Evolutionary conservation across 2,113 vertebrate genomes (phyloP).

Genomic region (human (Homo sapiens)): DNA sequence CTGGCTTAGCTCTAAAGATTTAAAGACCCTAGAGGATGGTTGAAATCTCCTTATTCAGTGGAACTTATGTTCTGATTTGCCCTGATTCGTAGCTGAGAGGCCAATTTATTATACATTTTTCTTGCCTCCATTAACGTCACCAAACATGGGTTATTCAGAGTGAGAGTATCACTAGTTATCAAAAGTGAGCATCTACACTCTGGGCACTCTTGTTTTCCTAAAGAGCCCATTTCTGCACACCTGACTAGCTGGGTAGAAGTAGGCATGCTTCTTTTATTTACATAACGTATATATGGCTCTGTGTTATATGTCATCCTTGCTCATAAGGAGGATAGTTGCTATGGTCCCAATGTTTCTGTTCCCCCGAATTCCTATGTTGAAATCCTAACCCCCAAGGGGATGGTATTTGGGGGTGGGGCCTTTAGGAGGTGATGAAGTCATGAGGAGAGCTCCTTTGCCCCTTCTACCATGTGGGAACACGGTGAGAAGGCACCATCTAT

Average conservation of each 20-base stretch:
- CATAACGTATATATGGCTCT: rapidly evolving
- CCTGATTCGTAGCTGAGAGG: rapidly evolving
- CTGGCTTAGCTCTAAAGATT: background rate
- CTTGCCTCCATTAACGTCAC: rapidly evolving
- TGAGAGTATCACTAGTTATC: background rate
- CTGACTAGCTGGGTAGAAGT: rapidly evolving
- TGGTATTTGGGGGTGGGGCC: background rate
- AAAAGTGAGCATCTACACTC: rapidly evolving
- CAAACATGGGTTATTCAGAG: rapidly evolving
- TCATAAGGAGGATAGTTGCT: background rate
- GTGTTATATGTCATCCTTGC: rapidly evolving
- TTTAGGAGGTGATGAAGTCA: background rate
- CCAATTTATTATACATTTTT: rapidly evolving
- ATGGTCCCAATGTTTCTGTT: background rate
- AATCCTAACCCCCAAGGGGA: background rate
- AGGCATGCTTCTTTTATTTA: no score
- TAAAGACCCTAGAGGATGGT: no score
- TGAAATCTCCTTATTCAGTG: background rate
- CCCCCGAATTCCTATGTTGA: background rate
- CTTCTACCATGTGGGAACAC: background rate
- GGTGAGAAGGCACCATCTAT: background rate
- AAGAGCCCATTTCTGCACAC: background rate
- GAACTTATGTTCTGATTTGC: background rate
- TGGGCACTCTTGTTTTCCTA: rapidly evolving
- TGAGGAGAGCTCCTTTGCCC: background rate